A percentile compares a stretch with the other conserved stretches of the same genome.
Conservation (phyloP, 2,888 invertebrate species). For the Synergus japonicus region DNA sequence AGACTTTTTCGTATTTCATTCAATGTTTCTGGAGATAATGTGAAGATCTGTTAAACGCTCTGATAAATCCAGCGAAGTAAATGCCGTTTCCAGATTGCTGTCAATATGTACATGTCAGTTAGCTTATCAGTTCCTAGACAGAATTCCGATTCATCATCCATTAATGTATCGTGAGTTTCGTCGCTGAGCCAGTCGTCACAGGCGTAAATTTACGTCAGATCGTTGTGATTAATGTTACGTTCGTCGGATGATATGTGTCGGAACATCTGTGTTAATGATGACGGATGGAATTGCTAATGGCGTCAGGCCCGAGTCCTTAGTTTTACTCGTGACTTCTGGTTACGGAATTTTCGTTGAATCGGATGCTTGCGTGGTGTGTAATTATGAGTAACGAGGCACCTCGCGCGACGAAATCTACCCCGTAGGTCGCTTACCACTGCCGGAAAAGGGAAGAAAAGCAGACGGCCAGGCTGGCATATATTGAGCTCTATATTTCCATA, state of each 20-base stretch:
- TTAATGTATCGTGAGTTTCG: constrained; percentile 31
- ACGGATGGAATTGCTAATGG: constrained; percentile 71
- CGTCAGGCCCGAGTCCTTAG: constrained; percentile 59
- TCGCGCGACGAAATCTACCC: constrained; percentile 43
- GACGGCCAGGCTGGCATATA: constrained; percentile 76
- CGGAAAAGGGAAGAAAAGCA: constrained; percentile 60
- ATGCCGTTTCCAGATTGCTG: constrained; percentile 13
- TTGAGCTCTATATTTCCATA: constrained; percentile 81
- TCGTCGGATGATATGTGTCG: constrained; percentile 63
- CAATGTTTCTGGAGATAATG: not conserved
- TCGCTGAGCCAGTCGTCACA: constrained; percentile 27
- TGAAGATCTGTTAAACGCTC: not conserved
- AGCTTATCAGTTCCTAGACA: constrained; percentile 7
- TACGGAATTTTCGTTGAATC: constrained; percentile 17
- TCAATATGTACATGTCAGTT: constrained; percentile 17
- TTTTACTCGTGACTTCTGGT: constrained; percentile 17
- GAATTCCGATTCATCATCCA: constrained; percentile 33
- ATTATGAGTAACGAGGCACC: constrained; percentile 44
- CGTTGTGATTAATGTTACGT: constrained; percentile 72
- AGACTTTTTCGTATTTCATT: not conserved
- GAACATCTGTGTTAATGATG: constrained; percentile 75
- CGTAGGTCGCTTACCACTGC: constrained; percentile 32
- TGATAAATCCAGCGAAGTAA: not conserved
- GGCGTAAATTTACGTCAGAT: constrained; percentile 68
- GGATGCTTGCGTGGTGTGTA: constrained; percentile 30